Evolutionary conservation across 1,140 invertebrate species (phyloP).

Genomic region (Drosophila serrata): DNA sequence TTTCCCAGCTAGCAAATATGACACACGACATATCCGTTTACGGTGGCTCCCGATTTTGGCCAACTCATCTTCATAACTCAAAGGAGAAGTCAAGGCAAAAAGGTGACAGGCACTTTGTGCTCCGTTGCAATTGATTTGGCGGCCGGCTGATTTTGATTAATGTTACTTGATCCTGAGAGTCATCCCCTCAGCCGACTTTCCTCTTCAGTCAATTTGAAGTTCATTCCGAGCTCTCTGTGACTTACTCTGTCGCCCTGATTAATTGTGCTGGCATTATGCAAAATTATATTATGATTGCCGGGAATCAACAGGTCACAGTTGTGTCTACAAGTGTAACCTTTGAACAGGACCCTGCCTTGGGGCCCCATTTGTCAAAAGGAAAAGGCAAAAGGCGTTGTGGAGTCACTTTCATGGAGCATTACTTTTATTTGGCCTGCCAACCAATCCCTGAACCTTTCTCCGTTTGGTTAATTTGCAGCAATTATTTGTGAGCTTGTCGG

Average conservation of each 20-base stretch:
- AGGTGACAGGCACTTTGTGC: slow-evolving; percentile 69
- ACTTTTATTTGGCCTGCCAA: slow-evolving; percentile 56
- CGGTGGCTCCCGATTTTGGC: slow-evolving; percentile 22
- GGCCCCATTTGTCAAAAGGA: slow-evolving; percentile 62
- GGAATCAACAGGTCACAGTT: slow-evolving; percentile 40
- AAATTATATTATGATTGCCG: slow-evolving; percentile 45
- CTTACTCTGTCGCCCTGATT: slow-evolving; percentile 47
- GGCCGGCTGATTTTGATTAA: slow-evolving; percentile 69
- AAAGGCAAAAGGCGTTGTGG: slow-evolving; percentile 41
- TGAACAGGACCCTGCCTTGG: slow-evolving; percentile 6
- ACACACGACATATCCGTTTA: slow-evolving; percentile 49
- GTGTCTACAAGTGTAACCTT: slow-evolving; percentile 33
- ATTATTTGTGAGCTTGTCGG: slow-evolving; percentile 37
- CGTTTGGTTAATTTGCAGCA: slow-evolving; percentile 44
- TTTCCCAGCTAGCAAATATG: slow-evolving; percentile 55
- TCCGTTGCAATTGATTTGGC: slow-evolving; percentile 49
- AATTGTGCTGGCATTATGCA: slow-evolving; percentile 64
- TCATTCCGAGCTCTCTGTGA: slow-evolving; percentile 21
- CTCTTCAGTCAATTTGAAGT: slow-evolving; percentile 45
- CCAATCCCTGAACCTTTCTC: slow-evolving; percentile 37
- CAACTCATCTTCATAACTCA: slow-evolving; percentile 72
- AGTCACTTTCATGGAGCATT: slow-evolving; percentile 73
- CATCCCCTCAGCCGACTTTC: background rate
- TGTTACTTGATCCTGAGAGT: slow-evolving; percentile 22
- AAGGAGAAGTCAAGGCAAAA: slow-evolving; percentile 40